Conservation (phyloP, 2,888 invertebrate species). For the Sisyra nigra region DNA sequence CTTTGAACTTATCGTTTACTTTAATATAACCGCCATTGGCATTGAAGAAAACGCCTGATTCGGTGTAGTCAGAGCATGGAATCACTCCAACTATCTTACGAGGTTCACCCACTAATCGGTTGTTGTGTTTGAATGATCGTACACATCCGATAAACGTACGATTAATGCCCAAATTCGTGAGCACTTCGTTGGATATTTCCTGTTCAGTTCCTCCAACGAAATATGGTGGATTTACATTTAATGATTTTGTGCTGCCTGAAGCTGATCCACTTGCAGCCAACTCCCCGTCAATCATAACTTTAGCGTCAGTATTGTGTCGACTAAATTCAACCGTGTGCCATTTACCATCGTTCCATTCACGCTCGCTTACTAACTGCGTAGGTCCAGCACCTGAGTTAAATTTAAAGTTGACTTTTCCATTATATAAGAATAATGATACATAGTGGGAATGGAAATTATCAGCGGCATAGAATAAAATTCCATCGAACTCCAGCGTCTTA, state of each 20-base stretch:
- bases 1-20: constrained; percentile 53
- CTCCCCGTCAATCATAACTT: constrained; percentile 47
- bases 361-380: constrained; percentile 25
- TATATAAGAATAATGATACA: constrained; percentile 56
- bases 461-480: constrained; percentile 69
- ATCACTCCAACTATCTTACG: constrained; percentile 42
- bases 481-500: constrained; percentile 57
- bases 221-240: constrained; percentile 51
- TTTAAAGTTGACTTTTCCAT: constrained; percentile 55
- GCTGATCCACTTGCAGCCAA: constrained; percentile 35
- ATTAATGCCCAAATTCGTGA: constrained; percentile 28
- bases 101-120: constrained; percentile 43
- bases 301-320: constrained; percentile 43
- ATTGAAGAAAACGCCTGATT: constrained; percentile 72
- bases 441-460: constrained; percentile 40
- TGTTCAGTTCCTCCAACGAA: constrained; percentile 68
- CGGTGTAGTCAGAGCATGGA: constrained; percentile 64
- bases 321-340: constrained; percentile 67
- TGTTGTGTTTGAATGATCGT: constrained; percentile 55
- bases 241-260: constrained; percentile 26
- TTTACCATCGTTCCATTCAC: constrained; percentile 48
- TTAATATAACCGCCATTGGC: constrained; percentile 59
- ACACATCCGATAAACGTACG: constrained; percentile 74
- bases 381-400: constrained; percentile 53
- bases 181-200: constrained; percentile 27